Conservation (phyloP, 1,140 invertebrate species). For the Aphidius ervi region DNA sequence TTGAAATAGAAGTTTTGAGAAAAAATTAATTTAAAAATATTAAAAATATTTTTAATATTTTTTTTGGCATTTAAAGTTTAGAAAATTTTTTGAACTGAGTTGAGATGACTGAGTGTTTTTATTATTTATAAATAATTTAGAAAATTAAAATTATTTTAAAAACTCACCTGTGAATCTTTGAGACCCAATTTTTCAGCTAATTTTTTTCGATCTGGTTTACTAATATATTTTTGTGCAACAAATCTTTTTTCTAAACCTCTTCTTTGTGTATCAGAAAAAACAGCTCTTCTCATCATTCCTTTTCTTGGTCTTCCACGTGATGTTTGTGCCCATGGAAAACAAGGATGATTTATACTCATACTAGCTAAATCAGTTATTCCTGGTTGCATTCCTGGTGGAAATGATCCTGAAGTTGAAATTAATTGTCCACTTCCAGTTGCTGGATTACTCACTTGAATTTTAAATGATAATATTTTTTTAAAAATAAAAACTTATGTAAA, state of each 20-base stretch:
- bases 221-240: slow-evolving; percentile 97
- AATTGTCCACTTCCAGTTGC: slow-evolving; percentile 40
- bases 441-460: slow-evolving; percentile 28
- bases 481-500: no score
- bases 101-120: no score
- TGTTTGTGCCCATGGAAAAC: slow-evolving; percentile 78
- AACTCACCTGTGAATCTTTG: slow-evolving; percentile 84
- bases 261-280: slow-evolving; percentile 88
- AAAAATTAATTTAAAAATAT: no score
- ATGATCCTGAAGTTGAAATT: slow-evolving; percentile 54
- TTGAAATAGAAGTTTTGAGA: no score
- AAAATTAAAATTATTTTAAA: not conserved
- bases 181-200: slow-evolving; percentile 91
- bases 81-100: no score
- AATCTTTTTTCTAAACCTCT: slow-evolving; percentile 93
- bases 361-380: slow-evolving; percentile 42
- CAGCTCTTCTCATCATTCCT: slow-evolving; percentile 91
- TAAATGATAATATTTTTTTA: no score
- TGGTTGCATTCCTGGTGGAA: slow-evolving; percentile 53
- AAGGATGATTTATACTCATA: slow-evolving; percentile 40
- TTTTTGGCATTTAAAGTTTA: no score
- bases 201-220: slow-evolving; percentile 94
- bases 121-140: no score
- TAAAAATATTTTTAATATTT: no score
- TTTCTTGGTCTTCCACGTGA: slow-evolving; percentile 77